A percentile compares a stretch with the other conserved stretches of the same genome.
These are phyloP conservation scores for Stigmatopora argus DNA, from an alignment of 2,113 vertebrate species.

Conservation along the genomic window DNA sequence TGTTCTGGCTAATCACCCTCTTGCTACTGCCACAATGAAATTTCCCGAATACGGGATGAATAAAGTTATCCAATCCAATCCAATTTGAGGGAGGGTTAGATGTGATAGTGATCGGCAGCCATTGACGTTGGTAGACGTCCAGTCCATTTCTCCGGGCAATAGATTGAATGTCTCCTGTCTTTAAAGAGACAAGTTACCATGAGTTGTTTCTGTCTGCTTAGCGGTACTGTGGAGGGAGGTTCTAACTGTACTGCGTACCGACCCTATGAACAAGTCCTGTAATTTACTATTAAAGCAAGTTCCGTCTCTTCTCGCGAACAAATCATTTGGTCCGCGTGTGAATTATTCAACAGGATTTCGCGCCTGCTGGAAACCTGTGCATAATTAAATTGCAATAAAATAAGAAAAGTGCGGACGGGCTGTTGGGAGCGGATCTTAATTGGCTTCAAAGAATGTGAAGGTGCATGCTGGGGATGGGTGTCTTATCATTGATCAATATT, in stretches of 20 bases:
- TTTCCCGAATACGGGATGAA: too few species aligned
- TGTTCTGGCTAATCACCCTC: too few species aligned
- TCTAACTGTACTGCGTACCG: neutral
- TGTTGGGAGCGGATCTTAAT: slow-evolving; percentile 69
- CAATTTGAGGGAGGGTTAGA: too few species aligned
- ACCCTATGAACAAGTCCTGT: neutral
- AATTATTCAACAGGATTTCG: slow-evolving; percentile 72
- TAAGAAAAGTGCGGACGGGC: slow-evolving; percentile 75
- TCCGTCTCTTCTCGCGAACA: slow-evolving; percentile 63
- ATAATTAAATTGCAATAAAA: slow-evolving; percentile 81
- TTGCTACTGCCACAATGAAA: too few species aligned
- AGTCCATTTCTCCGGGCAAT: too few species aligned
- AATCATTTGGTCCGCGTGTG: slow-evolving; percentile 68
- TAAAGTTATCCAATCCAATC: too few species aligned
- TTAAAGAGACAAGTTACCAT: too few species aligned
- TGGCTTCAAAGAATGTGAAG: slow-evolving; percentile 47
- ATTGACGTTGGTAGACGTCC: too few species aligned
- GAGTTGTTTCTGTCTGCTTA: neutral
- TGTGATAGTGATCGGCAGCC: too few species aligned
- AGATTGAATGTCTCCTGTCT: too few species aligned
- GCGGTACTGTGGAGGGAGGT: neutral
- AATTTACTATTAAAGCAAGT: slow-evolving; percentile 36
- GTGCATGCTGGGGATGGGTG: neutral
- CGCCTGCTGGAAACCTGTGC: slow-evolving; percentile 71
- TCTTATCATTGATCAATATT: neutral